phyloP scores from a whole-genome alignment of 2,797 vertebrate genomes.

The Hypotaenidia okinawae region DNA sequence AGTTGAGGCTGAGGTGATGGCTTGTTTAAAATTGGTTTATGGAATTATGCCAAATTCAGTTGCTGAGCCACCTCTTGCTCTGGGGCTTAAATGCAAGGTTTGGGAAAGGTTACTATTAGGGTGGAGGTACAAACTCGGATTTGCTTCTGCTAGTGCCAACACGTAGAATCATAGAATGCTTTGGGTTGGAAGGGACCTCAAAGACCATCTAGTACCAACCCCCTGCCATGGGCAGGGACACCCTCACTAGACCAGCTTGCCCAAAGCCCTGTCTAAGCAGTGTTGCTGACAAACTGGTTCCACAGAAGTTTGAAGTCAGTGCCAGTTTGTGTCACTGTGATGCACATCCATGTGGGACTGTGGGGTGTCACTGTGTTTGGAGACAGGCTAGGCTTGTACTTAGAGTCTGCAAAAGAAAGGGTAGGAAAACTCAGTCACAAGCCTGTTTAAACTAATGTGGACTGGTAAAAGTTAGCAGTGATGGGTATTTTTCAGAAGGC shows the following conservation, averaged over 20 bases:
- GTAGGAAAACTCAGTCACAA: background rate
- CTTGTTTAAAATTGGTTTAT: background rate
- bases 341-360: accelerated
- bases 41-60: background rate
- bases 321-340: background rate
- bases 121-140: background rate
- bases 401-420: background rate
- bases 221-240: too few relatives aligned
- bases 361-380: background rate
- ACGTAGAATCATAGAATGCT: background rate
- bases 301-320: background rate
- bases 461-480: background rate
- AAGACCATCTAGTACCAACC: too few relatives aligned
- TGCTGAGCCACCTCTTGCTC: background rate
- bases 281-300: background rate
- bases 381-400: background rate
- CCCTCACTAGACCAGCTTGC: too few relatives aligned
- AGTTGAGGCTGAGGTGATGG: background rate
- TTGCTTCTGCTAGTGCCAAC: background rate
- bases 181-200: too few relatives aligned
- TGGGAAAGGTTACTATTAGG: background rate
- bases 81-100: background rate
- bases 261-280: too few relatives aligned
- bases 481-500: background rate
- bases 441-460: background rate